Base-by-base conservation (phyloP, 1,140 invertebrate genomes). In the Sycobia sp. region DNA sequence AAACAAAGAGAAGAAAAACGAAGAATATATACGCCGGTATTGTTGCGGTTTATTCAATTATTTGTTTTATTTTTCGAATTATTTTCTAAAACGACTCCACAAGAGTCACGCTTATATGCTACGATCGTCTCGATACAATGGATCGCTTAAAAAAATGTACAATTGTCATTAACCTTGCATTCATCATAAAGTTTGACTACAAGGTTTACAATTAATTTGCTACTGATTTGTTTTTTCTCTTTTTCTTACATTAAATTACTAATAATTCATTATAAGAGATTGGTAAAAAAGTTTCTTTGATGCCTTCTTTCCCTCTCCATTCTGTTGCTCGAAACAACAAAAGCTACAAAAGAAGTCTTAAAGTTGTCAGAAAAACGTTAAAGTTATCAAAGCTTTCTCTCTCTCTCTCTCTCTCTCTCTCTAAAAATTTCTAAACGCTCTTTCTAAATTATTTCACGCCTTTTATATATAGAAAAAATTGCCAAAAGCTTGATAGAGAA, bases 91-190 rank as follows among this genome's bases (percentile, higher is more conserved):
- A 51, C 47, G 58, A 60, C 58, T 60, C 58, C 38, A 60, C 58
- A 60, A 60, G 58, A 60, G 58, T 60, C 58, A 60, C 47, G 47
- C 47, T 20, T 60, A 49, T 20, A 50, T 51, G 14, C 10, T 27
- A 51, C 49, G 58, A 60, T 53, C 58, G 11, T 60, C 22, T 39
- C 58, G 47, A 4, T 60, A 60, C 22, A 60, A 51, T 14, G 49
- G 46, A 60, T 60, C 47, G 47, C 47, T 60, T 50, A 44, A 51
- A 60, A 60, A 51, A 60, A 60, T 51, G 11, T 60, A 60, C 49
- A 60, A 60, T 60, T 43, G 47, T 51, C 49, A 51, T 60, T 59
- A 16, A 27, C 16, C 41, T 50, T 34, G 47, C 25, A 41, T 16
- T 5, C 44, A 43, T 51, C 23, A 13, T 38, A 39, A 18, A 50